Percentiles rank a stretch among this genome's conserved stretches.
Conservation (phyloP, 2,797 vertebrate species). For the Pteronotus mesoamericanus region DNA sequence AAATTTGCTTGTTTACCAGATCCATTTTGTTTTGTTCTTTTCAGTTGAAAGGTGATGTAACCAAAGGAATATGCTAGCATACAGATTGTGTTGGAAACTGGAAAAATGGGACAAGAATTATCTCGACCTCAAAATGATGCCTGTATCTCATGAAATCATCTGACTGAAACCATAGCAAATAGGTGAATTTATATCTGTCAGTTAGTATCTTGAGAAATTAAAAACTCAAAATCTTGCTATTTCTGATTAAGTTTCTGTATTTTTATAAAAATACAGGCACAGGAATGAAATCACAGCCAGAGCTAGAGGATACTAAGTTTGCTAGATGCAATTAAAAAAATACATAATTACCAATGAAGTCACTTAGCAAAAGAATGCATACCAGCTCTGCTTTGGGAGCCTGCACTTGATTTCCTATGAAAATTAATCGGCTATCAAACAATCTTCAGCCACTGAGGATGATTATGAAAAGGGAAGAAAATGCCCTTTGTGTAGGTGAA, state of each 20-base stretch:
- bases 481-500: slow-evolving; percentile 99
- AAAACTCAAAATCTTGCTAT: slow-evolving; percentile 85
- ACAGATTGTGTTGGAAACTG: slow-evolving; percentile 63
- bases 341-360: slow-evolving; percentile 94
- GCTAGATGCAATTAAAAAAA: slow-evolving; percentile 91
- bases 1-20: slow-evolving; percentile 5
- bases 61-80: background rate
- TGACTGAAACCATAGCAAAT: slow-evolving; percentile 94
- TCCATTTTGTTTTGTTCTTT: slow-evolving; percentile 19
- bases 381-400: slow-evolving; percentile 88
- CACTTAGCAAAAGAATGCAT: slow-evolving; percentile 88
- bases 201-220: slow-evolving; percentile 97
- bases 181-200: slow-evolving; percentile 96
- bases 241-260: slow-evolving; percentile 91
- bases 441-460: slow-evolving; percentile 98
- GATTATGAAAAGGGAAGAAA: slow-evolving; percentile 99
- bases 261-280: slow-evolving; percentile 79
- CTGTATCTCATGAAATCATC: slow-evolving; percentile 93
- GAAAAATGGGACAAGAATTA: slow-evolving; percentile 89
- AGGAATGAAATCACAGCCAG: slow-evolving; percentile 85
- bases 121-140: slow-evolving; percentile 88
- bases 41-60: background rate
- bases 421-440: slow-evolving; percentile 99
- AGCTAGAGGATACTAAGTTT: slow-evolving; percentile 82
- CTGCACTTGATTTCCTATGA: slow-evolving; percentile 99